A percentile compares a stretch with the other conserved stretches of the same genome.
phyloP scores from a whole-genome alignment of 2,888 invertebrate species.

The Nemapogon koenigi region DNA sequence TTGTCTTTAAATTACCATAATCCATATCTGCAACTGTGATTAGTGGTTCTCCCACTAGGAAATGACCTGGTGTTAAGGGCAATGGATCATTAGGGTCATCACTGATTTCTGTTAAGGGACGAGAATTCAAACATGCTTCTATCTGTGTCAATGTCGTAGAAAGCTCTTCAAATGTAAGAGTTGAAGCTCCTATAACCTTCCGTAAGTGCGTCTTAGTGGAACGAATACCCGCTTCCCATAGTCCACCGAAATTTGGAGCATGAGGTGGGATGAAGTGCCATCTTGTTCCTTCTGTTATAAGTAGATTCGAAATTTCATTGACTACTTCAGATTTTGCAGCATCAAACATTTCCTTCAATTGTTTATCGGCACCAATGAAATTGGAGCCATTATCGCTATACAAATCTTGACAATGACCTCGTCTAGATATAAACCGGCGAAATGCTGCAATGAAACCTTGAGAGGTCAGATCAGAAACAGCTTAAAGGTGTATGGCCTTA shows the following conservation, averaged over 20 bases:
- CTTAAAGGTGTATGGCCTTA: constrained; percentile 22
- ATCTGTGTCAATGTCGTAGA: constrained; percentile 16
- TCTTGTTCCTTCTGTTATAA: constrained; percentile 14
- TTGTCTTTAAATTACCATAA: constrained; percentile 5
- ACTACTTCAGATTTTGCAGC: not conserved
- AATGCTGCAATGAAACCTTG: constrained; percentile 21
- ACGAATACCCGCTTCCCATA: constrained; percentile 19
- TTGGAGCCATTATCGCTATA: constrained; percentile 19
- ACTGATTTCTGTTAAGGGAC: constrained; percentile 14
- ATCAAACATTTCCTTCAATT: constrained; percentile 7
- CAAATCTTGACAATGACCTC: constrained; percentile 14
- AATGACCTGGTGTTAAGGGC: constrained; percentile 17
- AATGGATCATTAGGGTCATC: constrained; percentile 16
- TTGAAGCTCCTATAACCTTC: constrained; percentile 11
- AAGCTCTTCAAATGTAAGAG: constrained; percentile 17
- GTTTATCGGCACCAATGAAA: constrained; percentile 17
- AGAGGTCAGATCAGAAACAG: constrained; percentile 21
- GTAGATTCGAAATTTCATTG: constrained; percentile 7
- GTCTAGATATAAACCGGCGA: constrained; percentile 16
- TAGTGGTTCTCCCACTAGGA: constrained; percentile 18
- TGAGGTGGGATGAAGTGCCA: constrained; percentile 20
- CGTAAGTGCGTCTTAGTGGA: constrained; percentile 19
- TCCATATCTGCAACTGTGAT: constrained; percentile 14
- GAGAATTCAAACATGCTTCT: constrained; percentile 18
- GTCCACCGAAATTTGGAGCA: constrained; percentile 18